Conservation (phyloP, 2,113 vertebrate genomes). For the Tachuris rubrigastra region DNA sequence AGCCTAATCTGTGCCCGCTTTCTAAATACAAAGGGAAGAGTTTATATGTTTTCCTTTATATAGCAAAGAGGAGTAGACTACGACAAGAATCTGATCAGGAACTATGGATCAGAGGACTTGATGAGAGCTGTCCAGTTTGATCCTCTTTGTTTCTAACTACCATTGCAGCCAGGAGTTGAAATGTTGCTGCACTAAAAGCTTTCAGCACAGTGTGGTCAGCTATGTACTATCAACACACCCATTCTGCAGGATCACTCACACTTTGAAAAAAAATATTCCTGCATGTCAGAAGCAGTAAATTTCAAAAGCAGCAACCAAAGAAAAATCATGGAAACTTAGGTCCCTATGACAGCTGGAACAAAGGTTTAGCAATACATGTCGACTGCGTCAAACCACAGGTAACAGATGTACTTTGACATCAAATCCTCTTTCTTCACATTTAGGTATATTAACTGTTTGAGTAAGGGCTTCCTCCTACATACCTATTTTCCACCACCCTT, state of each 20-base stretch:
- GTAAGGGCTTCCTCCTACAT: neutral
- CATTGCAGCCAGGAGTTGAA: neutral
- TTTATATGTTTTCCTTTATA: neutral
- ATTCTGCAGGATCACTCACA: neutral
- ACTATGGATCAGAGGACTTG: neutral
- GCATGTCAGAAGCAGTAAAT: neutral
- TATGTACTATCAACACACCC: neutral
- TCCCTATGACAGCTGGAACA: neutral
- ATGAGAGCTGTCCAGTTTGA: neutral
- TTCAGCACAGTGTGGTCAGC: neutral
- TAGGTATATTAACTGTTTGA: conserved; percentile 10
- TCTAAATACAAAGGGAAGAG: neutral
- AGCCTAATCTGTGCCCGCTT: neutral
- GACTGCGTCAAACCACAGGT: neutral
- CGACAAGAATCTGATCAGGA: neutral
- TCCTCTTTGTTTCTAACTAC: neutral
- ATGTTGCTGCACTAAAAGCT: neutral
- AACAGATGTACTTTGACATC: neutral
- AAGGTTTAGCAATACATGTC: neutral
- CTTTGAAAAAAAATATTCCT: neutral
- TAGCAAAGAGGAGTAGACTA: neutral
- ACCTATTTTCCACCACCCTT: neutral
- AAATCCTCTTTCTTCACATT: conserved; percentile 27
- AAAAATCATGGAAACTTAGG: neutral
- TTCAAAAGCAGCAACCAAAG: neutral